Conservation (phyloP, 2,113 vertebrate genomes). For the Pseudopodoces humilis region DNA sequence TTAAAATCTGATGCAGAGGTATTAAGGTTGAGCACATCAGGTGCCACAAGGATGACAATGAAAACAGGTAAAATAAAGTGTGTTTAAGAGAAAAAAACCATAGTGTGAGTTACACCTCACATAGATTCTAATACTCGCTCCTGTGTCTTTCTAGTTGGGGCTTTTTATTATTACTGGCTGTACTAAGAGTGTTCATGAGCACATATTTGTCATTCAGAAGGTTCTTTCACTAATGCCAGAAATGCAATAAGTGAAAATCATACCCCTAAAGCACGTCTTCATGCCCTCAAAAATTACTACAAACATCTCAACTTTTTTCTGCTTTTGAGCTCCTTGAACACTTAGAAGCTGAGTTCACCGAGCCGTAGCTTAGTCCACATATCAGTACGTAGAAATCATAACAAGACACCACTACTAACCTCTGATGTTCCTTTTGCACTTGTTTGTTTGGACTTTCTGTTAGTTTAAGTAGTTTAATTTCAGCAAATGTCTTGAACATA, state of each 20-base stretch:
- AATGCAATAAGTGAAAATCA: not conserved
- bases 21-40: not conserved
- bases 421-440: not conserved
- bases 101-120: not conserved
- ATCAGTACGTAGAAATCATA: not conserved
- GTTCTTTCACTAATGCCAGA: not conserved
- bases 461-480: not conserved
- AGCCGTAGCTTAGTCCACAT: not conserved
- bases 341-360: not conserved
- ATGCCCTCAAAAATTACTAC: rapidly evolving
- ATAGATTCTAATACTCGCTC: not conserved
- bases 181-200: not conserved
- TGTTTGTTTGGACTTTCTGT: not conserved
- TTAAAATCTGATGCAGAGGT: not conserved
- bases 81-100: not conserved
- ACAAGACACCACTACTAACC: not conserved
- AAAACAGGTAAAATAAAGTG: not conserved
- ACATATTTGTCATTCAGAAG: not conserved
- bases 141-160: not conserved
- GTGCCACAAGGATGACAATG: not conserved
- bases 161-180: not conserved
- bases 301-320: not conserved
- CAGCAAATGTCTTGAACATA: not conserved
- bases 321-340: not conserved
- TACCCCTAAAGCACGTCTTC: not conserved